Percentiles rank a stretch among this genome's conserved stretches.
Evolutionary conservation across 2,113 vertebrate genomes (phyloP).

Genomic region (Planiliza haematocheilus): DNA sequence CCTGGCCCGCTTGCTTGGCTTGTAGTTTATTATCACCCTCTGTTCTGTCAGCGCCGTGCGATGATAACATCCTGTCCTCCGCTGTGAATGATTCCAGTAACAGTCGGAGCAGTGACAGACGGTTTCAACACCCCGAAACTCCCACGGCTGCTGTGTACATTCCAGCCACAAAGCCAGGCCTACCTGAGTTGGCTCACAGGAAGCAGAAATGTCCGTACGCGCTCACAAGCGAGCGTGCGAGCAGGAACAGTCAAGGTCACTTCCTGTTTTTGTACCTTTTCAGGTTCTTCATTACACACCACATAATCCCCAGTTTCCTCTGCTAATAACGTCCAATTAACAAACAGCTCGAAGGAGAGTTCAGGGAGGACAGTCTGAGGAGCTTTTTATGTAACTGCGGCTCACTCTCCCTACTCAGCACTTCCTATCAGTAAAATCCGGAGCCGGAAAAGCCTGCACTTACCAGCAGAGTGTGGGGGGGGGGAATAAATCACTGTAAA

Average conservation of each 20-base stretch:
- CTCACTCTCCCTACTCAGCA: conserved; percentile 59
- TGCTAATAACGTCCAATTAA: conserved; percentile 59
- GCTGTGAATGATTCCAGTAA: conserved; percentile 35
- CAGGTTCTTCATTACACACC: conserved; percentile 53
- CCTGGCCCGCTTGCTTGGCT: background rate
- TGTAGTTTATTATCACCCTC: conserved; percentile 1
- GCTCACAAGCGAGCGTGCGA: conserved; percentile 2
- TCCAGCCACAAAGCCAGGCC: conserved; percentile 16
- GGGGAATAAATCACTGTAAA: too few species aligned
- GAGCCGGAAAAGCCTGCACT: conserved; percentile 32
- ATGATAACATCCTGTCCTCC: conserved; percentile 41
- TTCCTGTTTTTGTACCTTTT: conserved; percentile 76
- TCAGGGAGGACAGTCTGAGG: conserved; percentile 37
- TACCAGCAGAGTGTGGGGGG: background rate
- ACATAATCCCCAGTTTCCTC: conserved; percentile 66
- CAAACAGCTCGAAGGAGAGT: conserved; percentile 51
- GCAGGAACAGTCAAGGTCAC: conserved; percentile 63
- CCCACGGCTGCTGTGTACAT: conserved; percentile 30
- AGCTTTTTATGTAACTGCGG: conserved; percentile 56
- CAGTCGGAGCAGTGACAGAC: conserved; percentile 20
- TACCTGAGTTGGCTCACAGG: conserved; percentile 42
- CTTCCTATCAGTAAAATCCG: conserved; percentile 36
- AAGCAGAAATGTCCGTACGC: conserved; percentile 15
- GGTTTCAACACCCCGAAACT: conserved; percentile 51
- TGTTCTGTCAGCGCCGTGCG: conserved; percentile 34